Conservation (phyloP, 1,140 invertebrate species). For the Eriocheir sinensis region DNA sequence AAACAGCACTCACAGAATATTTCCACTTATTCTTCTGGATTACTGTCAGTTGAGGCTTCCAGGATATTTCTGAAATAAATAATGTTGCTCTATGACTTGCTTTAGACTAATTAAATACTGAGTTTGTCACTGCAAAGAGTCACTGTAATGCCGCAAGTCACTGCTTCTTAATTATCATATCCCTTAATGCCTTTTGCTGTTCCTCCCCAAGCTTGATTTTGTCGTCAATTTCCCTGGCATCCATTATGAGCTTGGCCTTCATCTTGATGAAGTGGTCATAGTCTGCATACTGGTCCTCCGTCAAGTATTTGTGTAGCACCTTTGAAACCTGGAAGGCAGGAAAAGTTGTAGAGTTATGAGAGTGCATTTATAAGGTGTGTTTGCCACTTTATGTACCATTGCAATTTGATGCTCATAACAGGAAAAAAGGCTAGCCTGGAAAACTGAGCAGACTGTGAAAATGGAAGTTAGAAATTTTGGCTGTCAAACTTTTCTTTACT, state of each 20-base stretch:
- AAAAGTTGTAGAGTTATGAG: too few species aligned
- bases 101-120: neutral
- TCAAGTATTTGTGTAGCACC: conserved; percentile 89
- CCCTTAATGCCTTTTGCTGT: conserved; percentile 89
- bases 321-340: conserved; percentile 84
- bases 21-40: neutral
- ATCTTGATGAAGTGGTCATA: conserved; percentile 95
- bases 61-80: conserved; percentile 25
- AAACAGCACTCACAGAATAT: neutral
- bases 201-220: conserved; percentile 94
- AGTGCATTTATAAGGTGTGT: too few species aligned
- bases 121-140: neutral
- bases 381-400: too few species aligned
- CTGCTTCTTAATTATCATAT: conserved; percentile 82
- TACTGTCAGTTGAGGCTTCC: neutral
- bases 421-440: too few species aligned
- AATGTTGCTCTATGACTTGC: neutral
- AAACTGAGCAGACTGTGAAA: too few species aligned
- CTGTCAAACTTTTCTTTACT: too few species aligned
- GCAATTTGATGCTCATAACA: too few species aligned
- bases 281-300: conserved; percentile 89
- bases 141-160: conserved; percentile 45
- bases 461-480: too few species aligned
- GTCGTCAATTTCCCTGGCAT: conserved; percentile 92
- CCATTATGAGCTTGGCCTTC: conserved; percentile 95